A percentile compares a stretch with the other conserved stretches of the same genome.
These are phyloP conservation scores for Thunnus albacares DNA, from an alignment of 2,797 vertebrate genomes.

Conservation along the genomic window DNA sequence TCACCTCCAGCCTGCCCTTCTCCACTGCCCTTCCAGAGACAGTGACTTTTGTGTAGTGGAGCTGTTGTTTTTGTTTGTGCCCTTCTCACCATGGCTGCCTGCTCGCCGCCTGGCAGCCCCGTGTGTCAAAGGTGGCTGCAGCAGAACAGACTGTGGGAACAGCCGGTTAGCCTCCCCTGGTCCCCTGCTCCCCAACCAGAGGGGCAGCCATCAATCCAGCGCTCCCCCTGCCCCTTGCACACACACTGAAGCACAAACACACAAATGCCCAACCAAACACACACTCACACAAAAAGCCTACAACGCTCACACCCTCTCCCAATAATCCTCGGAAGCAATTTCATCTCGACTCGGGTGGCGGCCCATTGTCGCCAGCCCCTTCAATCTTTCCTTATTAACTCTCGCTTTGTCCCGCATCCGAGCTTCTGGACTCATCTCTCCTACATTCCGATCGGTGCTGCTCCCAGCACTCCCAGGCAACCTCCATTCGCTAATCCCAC, in stretches of 20 bases:
- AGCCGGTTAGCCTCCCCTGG: slow-evolving; percentile 88
- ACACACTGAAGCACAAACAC: slow-evolving; percentile 69
- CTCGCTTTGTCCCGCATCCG: slow-evolving; percentile 90
- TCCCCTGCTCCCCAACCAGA: slow-evolving; percentile 88
- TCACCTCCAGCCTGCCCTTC: slow-evolving; percentile 45
- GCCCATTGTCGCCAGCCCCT: slow-evolving; percentile 91
- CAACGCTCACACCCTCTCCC: slow-evolving; percentile 87
- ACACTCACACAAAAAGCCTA: slow-evolving; percentile 80
- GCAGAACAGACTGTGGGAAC: slow-evolving; percentile 91
- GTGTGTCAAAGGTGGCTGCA: slow-evolving; percentile 89
- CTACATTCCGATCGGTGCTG: slow-evolving; percentile 94
- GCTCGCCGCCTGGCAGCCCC: slow-evolving; percentile 88
- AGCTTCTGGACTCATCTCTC: slow-evolving; percentile 94
- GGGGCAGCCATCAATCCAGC: slow-evolving; percentile 89
- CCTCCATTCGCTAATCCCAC: slow-evolving; percentile 89
- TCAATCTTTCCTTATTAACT: slow-evolving; percentile 96
- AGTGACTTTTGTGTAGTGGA: slow-evolving; percentile 74
- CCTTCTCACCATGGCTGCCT: slow-evolving; percentile 84
- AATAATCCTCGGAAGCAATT: slow-evolving; percentile 98
- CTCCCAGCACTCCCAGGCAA: slow-evolving; percentile 95
- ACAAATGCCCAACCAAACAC: slow-evolving; percentile 81
- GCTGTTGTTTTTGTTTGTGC: slow-evolving; percentile 83
- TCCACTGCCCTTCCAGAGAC: slow-evolving; percentile 60
- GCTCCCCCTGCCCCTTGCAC: slow-evolving; percentile 77
- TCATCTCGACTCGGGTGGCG: slow-evolving; percentile 89